Percentiles rank a stretch among this genome's conserved stretches.
phyloP scores from a whole-genome alignment of 2,888 invertebrate genomes.

The Drosophila seclusa region DNA sequence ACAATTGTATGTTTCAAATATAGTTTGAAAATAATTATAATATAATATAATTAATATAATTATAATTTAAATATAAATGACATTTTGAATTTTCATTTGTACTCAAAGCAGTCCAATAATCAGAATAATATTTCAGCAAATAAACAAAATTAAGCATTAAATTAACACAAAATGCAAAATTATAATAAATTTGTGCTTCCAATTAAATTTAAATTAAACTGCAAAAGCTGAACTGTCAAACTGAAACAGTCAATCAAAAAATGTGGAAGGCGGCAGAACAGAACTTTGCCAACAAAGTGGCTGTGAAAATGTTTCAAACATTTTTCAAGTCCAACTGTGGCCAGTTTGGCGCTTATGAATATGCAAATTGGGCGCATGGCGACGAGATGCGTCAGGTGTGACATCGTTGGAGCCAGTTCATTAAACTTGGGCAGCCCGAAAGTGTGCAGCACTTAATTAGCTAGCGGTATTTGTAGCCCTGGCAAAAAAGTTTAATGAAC shows the following conservation, averaged over 20 bases:
- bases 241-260: constrained; percentile 57
- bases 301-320: constrained; percentile 36
- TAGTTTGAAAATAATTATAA: not conserved
- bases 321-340: not conserved
- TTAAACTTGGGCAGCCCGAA: constrained; percentile 55
- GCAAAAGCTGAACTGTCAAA: constrained; percentile 4
- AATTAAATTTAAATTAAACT: constrained; percentile 3
- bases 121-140: not conserved
- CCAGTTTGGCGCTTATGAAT: constrained; percentile 46
- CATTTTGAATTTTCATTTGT: not conserved
- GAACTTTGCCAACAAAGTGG: constrained; percentile 50
- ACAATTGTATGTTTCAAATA: too few species aligned
- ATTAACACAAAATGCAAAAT: constrained; percentile 12
- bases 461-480: constrained; percentile 23
- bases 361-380: constrained; percentile 60
- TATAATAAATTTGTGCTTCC: constrained; percentile 15
- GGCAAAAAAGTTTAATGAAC: constrained; percentile 66
- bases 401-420: constrained; percentile 52
- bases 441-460: constrained; percentile 71
- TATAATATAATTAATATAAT: too few species aligned
- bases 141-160: not conserved
- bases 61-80: not conserved
- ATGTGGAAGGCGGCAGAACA: constrained; percentile 38
- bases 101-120: not conserved
- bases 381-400: constrained; percentile 59